phyloP scores from a whole-genome alignment of 2,888 invertebrate species.

The Cordilura impudica region DNA sequence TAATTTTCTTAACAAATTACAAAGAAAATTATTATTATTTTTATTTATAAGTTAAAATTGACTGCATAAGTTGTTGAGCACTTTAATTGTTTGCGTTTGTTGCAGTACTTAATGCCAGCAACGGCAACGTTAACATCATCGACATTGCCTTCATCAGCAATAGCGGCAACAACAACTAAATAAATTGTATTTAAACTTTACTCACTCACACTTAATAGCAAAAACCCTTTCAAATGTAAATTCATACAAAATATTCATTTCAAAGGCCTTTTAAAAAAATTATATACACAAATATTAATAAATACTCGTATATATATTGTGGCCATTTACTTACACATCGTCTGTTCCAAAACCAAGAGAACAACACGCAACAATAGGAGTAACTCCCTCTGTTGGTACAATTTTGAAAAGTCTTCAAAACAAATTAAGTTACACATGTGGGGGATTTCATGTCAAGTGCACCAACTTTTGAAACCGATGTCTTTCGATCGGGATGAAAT shows the following conservation, averaged over 20 bases:
- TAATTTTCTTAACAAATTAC: slow-evolving; percentile 42
- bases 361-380: too few relatives aligned
- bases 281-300: too few relatives aligned
- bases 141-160: not conserved
- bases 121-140: slow-evolving; percentile 29
- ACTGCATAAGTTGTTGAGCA: slow-evolving; percentile 53
- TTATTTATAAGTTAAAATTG: slow-evolving; percentile 25
- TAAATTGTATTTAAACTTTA: not conserved
- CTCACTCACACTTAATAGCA: not conserved
- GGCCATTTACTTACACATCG: too few relatives aligned
- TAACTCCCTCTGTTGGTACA: too few relatives aligned
- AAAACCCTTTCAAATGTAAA: not conserved
- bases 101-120: slow-evolving; percentile 2
- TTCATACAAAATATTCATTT: not conserved
- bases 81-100: slow-evolving; percentile 56
- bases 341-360: not conserved
- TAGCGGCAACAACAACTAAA: not conserved
- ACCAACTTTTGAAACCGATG: too few relatives aligned
- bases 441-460: too few relatives aligned
- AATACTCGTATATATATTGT: too few relatives aligned
- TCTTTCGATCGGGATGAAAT: too few relatives aligned
- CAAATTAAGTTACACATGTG: too few relatives aligned
- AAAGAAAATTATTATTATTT: slow-evolving; percentile 51
- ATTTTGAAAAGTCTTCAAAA: too few relatives aligned
- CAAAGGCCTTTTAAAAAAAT: not conserved